A percentile compares a stretch with the other conserved stretches of the same genome.
Evolutionary conservation across 2,888 invertebrate genomes (phyloP).

Genomic region (Leuctra nigra): DNA sequence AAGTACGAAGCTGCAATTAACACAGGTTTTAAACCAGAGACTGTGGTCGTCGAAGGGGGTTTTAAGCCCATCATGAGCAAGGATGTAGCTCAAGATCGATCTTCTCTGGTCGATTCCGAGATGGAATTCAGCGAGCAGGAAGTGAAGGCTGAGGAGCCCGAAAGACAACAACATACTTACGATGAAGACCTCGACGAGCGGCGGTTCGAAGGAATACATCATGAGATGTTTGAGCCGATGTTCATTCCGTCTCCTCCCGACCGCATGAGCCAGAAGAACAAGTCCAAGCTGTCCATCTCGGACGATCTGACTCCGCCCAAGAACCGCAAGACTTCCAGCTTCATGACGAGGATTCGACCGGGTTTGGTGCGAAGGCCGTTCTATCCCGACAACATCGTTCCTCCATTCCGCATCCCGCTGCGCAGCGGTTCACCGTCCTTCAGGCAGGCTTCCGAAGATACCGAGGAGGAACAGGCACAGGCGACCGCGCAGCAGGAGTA

Average conservation of each 20-base stretch:
- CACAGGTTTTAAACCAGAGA: slow-evolving; percentile 71
- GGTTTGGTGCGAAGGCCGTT: slow-evolving; percentile 37
- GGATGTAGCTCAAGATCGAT: slow-evolving; percentile 48
- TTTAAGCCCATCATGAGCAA: slow-evolving; percentile 68
- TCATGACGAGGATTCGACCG: slow-evolving; percentile 42
- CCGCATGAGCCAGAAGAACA: slow-evolving; percentile 41
- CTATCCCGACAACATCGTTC: slow-evolving; percentile 26
- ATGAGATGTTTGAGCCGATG: slow-evolving; percentile 69
- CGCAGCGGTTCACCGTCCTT: slow-evolving; percentile 24
- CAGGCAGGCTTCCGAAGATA: slow-evolving; percentile 34
- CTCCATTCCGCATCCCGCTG: slow-evolving; percentile 24
- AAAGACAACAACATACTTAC: slow-evolving; percentile 44
- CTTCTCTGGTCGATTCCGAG: slow-evolving; percentile 19
- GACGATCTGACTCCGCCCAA: slow-evolving; percentile 21
- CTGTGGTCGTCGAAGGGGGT: slow-evolving; percentile 75
- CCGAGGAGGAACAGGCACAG: slow-evolving; percentile 53
- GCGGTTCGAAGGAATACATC: slow-evolving; percentile 42
- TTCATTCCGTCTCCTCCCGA: slow-evolving; percentile 74
- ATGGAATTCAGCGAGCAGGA: slow-evolving; percentile 34
- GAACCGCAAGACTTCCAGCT: slow-evolving; percentile 38
- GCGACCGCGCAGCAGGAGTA: slow-evolving; percentile 66
- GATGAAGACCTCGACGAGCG: slow-evolving; percentile 37
- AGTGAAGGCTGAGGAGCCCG: slow-evolving; percentile 42
- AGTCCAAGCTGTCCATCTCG: slow-evolving; percentile 31
- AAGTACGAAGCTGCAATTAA: slow-evolving; percentile 41